Evolutionary conservation across 2,888 invertebrate genomes (phyloP).

Genomic region (Seira musarum): DNA sequence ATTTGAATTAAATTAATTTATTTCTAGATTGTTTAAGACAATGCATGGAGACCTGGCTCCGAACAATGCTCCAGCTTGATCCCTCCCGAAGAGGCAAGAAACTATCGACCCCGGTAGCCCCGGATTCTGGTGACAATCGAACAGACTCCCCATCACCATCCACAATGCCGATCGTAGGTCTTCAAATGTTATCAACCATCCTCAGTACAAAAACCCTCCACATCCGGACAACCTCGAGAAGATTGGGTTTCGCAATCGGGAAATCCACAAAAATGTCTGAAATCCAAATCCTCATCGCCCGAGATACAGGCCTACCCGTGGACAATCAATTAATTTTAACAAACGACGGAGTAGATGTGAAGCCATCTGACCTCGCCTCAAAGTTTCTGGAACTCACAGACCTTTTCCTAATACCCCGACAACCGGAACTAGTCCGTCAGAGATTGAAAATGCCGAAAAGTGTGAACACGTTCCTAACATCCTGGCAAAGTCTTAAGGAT

Average conservation of each 20-base stretch:
- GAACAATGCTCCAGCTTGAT: slow-evolving; percentile 67
- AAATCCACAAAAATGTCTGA: slow-evolving; percentile 61
- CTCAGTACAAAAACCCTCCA: slow-evolving; percentile 63
- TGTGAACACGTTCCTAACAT: slow-evolving; percentile 57
- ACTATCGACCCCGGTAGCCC: slow-evolving; percentile 28
- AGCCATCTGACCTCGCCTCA: slow-evolving; percentile 51
- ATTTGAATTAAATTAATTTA: too few relatives aligned
- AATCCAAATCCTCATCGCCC: slow-evolving; percentile 59
- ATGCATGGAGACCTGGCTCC: slow-evolving; percentile 66
- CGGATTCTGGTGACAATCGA: slow-evolving; percentile 32
- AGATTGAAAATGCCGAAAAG: slow-evolving; percentile 58
- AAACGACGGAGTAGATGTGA: slow-evolving; percentile 61
- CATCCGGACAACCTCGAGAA: slow-evolving; percentile 56
- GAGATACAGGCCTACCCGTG: slow-evolving; percentile 51
- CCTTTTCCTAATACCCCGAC: slow-evolving; percentile 57
- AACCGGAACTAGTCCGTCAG: slow-evolving; percentile 40
- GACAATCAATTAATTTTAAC: slow-evolving; percentile 66
- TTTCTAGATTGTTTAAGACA: slow-evolving; percentile 62
- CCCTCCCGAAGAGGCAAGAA: slow-evolving; percentile 63
- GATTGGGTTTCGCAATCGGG: slow-evolving; percentile 62
- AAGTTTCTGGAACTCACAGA: slow-evolving; percentile 56
- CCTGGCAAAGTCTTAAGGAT: slow-evolving; percentile 53
- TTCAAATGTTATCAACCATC: slow-evolving; percentile 61
- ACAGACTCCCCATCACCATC: slow-evolving; percentile 41
- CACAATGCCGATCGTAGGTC: slow-evolving; percentile 52